Conservation (phyloP, 1,140 invertebrate species). For the Zophobas atratus region DNA sequence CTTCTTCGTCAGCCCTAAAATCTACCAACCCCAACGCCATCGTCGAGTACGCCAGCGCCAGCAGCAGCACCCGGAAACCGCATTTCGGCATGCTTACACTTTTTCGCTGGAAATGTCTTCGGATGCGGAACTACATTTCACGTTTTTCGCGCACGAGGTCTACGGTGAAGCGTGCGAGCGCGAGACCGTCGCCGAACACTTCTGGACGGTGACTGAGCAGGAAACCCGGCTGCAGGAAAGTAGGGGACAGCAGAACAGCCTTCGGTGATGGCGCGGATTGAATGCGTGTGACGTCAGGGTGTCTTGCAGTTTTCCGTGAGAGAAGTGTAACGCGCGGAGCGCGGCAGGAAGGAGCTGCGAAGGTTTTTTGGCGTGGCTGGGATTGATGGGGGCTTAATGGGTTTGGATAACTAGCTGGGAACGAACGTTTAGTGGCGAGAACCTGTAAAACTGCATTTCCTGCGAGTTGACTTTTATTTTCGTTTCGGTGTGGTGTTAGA, state of each 20-base stretch:
- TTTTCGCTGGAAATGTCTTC: conserved; percentile 33
- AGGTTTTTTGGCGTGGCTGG: too few relatives aligned
- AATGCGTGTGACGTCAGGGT: not conserved
- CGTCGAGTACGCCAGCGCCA: not conserved
- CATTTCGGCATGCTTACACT: not conserved
- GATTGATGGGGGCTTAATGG: too few relatives aligned
- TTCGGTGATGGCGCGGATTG: conserved; percentile 11
- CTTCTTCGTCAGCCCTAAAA: too few relatives aligned
- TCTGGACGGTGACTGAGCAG: conserved; percentile 16
- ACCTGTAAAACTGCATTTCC: too few relatives aligned
- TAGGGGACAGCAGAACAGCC: conserved; percentile 13
- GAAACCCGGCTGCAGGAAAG: conserved; percentile 23
- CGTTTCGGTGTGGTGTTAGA: too few relatives aligned
- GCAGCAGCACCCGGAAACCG: conserved; percentile 1
- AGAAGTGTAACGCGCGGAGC: too few relatives aligned
- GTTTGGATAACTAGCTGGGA: too few relatives aligned
- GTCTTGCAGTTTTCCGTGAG: not conserved
- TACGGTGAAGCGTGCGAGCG: conserved; percentile 19
- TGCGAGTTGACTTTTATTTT: too few relatives aligned
- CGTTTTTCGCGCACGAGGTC: conserved; percentile 23
- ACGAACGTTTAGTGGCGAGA: too few relatives aligned
- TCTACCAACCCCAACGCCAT: too few relatives aligned
- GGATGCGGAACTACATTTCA: conserved; percentile 36
- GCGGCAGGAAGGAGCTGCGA: too few relatives aligned
- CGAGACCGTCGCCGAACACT: conserved; percentile 14